A percentile compares a stretch with the other conserved stretches of the same genome.
phyloP scores from a whole-genome alignment of 2,797 vertebrate genomes.

The Mus caroli region DNA sequence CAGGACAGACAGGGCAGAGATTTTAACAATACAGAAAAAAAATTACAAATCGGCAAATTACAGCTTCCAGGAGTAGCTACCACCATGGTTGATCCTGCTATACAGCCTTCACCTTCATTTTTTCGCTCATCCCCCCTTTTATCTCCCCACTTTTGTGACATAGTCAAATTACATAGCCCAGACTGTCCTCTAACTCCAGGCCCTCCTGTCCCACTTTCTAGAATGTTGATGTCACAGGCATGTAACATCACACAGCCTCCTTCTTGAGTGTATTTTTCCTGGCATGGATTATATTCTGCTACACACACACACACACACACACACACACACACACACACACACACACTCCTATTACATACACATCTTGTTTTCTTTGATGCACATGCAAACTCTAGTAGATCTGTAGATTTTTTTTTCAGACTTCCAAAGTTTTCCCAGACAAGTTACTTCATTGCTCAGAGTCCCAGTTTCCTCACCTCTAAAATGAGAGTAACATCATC shows the following conservation, averaged over 20 bases:
- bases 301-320: neutral
- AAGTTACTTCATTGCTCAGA: neutral
- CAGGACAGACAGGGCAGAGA: neutral
- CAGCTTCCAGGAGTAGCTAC: neutral
- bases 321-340: neutral
- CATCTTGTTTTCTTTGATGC: neutral
- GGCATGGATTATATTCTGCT: neutral
- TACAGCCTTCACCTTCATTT: neutral
- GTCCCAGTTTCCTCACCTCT: neutral
- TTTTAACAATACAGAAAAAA: conserved; percentile 30
- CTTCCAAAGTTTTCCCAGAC: neutral
- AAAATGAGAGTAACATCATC: neutral
- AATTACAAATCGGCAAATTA: neutral
- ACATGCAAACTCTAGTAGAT: neutral
- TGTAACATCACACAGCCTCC: neutral
- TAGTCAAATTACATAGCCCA: neutral
- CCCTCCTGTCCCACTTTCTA: too few relatives aligned
- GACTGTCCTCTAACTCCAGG: neutral
- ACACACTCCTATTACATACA: neutral
- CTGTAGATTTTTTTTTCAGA: neutral
- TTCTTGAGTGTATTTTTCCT: neutral
- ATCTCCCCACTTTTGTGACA: too few relatives aligned
- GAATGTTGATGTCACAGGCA: neutral
- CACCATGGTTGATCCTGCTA: neutral
- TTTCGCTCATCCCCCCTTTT: neutral